Percentiles rank a stretch among this genome's conserved stretches.
These are phyloP conservation scores for Nemotelus pantherinus DNA, from an alignment of 2,888 invertebrate genomes.

Conservation along the genomic window DNA sequence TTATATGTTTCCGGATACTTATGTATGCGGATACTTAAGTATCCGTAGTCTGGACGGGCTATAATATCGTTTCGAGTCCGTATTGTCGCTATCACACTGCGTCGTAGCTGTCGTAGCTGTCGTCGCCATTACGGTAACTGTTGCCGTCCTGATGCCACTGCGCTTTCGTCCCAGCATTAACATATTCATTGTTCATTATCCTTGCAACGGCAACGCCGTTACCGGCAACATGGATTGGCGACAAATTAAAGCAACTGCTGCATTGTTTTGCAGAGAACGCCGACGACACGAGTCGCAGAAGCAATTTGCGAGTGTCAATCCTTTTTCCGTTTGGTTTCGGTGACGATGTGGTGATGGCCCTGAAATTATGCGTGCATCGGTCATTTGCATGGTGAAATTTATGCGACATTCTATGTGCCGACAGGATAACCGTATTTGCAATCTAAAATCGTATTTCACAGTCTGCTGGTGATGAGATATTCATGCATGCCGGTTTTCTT, in stretches of 20 bases:
- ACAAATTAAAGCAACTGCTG: slow-evolving; percentile 15
- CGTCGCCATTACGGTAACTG: neutral
- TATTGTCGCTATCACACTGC: neutral
- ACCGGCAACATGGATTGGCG: neutral
- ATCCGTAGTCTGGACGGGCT: no score
- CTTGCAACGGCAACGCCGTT: neutral
- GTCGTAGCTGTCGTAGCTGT: neutral
- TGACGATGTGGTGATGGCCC: neutral
- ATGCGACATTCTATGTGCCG: no score
- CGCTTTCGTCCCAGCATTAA: neutral
- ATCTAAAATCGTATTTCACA: no score
- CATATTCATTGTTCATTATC: slow-evolving; percentile 40
- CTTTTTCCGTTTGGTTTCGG: slow-evolving; percentile 2
- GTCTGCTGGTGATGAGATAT: no score
- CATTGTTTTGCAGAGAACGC: neutral
- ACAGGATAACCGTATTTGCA: no score
- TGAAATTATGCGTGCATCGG: neutral
- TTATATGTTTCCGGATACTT: no score
- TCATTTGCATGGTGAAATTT: no score
- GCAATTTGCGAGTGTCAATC: slow-evolving; percentile 38
- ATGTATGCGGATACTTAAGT: no score
- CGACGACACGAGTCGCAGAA: slow-evolving; percentile 22
- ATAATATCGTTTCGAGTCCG: neutral
- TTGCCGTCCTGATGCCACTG: neutral
- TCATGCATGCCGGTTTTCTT: no score